Conservation (phyloP, 1,140 invertebrate genomes). For the Micrasema minimum region DNA sequence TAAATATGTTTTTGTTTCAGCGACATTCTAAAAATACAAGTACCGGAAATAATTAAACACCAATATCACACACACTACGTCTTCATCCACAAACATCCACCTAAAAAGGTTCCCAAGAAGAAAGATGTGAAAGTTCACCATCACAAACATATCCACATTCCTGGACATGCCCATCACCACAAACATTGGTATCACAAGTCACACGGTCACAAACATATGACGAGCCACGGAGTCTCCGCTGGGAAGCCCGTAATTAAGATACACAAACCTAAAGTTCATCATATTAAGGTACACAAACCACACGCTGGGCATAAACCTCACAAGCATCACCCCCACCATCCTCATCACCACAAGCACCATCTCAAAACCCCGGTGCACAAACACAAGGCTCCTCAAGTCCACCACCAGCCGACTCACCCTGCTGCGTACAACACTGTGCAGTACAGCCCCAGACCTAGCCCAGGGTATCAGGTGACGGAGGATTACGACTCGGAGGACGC, state of each 20-base stretch:
- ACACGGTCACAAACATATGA: conserved; percentile 43
- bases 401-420: conserved; percentile 27
- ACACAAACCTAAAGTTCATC: conserved; percentile 1
- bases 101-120: conserved; percentile 61
- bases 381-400: too few species aligned
- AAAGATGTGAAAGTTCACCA: conserved; percentile 65
- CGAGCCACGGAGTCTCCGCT: conserved; percentile 5
- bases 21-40: conserved; percentile 67
- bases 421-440: conserved; percentile 23
- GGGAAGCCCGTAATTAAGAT: conserved; percentile 8
- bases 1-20: conserved; percentile 63
- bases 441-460: conserved; percentile 24
- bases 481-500: conserved; percentile 59
- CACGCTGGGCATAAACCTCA: background rate
- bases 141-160: conserved; percentile 60
- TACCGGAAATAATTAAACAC: conserved; percentile 70
- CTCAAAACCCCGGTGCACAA: too few species aligned
- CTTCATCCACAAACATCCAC: conserved; percentile 65
- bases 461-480: conserved; percentile 61
- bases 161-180: conserved; percentile 58
- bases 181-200: conserved; percentile 54
- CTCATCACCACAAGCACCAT: too few species aligned
- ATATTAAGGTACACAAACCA: too few species aligned
- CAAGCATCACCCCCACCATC: too few species aligned
- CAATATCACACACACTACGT: conserved; percentile 69